Base-by-base conservation (phyloP, 2,888 invertebrate genomes). In the Octonoba sinensis region DNA sequence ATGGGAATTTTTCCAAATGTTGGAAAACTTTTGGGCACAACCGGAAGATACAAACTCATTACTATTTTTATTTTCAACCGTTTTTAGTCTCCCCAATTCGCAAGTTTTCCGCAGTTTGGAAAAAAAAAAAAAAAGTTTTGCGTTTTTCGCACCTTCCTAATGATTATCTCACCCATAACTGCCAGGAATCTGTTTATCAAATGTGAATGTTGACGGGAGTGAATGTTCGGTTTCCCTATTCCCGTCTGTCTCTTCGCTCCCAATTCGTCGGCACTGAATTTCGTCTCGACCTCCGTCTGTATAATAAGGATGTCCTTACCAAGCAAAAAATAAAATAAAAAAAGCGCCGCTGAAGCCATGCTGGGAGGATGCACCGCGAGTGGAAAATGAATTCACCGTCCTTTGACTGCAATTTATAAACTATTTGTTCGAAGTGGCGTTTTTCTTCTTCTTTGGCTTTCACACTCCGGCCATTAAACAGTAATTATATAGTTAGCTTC, bases 381-480 rank as follows among this genome's bases (percentile, higher is more conserved):
- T 20, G 27, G 46, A n/a, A 67, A 59, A 66, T 59, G 60, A 22
- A 62, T 16, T 20, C 66, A 13, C 66, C 60, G 69, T 69, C 76
- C 76, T 69, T 72, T 36, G 27, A 27, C 4, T 27, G 24, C 18
- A 60, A 60, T 60, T 60, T 60, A 60, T 36, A 27, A 24, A 36
- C 36, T 36, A 36, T 36, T 36, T 36, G n/a, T 27, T 27, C 1
- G 16, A 27, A 16, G 36, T 60, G 16, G 16, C 3, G 27, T 18
- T 12, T 60, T 16, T 36, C 36, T 60, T 60, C 15, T 12, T 16
- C 3, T n/a, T 22, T 20, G 1, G 12, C n/a, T 16, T 36, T 27
- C 27, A 4, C 57, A 16, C 15, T 36, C 60, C 18, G 8, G 22
- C 18, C 20, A 13, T 57, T 24, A 36, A 36, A 27, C 24, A 4